A percentile compares a stretch with the other conserved stretches of the same genome.
Evolutionary conservation across 2,113 vertebrate species (phyloP).

Genomic region (Ptyas mucosa): DNA sequence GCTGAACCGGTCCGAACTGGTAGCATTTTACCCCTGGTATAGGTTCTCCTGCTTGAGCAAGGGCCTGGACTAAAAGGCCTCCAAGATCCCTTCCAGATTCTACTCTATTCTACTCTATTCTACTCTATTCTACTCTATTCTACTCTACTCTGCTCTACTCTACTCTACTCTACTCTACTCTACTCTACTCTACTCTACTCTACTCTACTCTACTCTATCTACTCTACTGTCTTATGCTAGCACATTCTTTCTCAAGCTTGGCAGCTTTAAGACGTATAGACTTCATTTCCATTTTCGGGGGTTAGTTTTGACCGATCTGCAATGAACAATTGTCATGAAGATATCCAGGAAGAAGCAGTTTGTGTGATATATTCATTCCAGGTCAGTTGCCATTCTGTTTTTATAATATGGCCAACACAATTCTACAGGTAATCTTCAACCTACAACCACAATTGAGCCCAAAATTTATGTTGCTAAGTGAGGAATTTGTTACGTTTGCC

Average conservation of each 20-base stretch:
- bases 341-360: not conserved
- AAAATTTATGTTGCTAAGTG: not conserved
- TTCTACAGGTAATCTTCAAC: not conserved
- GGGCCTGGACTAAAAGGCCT: no score
- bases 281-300: not conserved
- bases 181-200: no score
- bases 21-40: no score
- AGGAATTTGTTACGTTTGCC: not conserved
- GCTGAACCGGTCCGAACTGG: no score
- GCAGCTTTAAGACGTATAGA: not conserved
- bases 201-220: no score
- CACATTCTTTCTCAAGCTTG: not conserved
- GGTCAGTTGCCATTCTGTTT: not conserved
- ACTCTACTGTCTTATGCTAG: not conserved
- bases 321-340: not conserved
- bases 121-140: no score
- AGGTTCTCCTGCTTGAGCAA: no score
- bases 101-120: no score
- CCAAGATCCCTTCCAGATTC: no score
- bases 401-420: not conserved
- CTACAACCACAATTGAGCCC: not conserved
- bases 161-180: no score
- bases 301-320: not conserved
- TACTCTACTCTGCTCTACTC: no score
- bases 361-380: not conserved